phyloP scores from a whole-genome alignment of 2,797 vertebrate genomes.

The Alcedo atthis region DNA sequence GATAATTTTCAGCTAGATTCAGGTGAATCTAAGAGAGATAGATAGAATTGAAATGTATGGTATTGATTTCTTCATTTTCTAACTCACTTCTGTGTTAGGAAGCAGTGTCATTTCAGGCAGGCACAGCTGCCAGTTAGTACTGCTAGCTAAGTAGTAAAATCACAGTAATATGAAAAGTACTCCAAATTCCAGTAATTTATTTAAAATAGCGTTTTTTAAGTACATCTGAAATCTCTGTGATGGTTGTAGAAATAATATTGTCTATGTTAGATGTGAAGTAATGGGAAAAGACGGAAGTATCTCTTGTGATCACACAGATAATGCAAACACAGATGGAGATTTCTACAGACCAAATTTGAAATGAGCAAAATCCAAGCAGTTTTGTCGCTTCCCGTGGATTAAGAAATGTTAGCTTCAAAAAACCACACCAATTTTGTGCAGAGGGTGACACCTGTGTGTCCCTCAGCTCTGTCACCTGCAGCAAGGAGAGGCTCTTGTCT shows the following conservation, averaged over 20 bases:
- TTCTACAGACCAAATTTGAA: neutral
- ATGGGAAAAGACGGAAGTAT: neutral
- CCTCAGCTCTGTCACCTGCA: neutral
- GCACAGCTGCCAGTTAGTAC: neutral
- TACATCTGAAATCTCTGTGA: neutral
- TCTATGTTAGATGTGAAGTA: neutral
- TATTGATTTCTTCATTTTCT: conserved; percentile 23
- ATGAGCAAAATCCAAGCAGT: neutral
- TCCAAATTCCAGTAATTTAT: neutral
- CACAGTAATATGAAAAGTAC: neutral
- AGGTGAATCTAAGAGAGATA: neutral
- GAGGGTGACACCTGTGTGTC: neutral
- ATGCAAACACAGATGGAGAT: neutral
- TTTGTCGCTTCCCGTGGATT: neutral
- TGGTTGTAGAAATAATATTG: neutral
- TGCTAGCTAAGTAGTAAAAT: neutral
- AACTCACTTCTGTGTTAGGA: neutral
- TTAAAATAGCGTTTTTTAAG: neutral
- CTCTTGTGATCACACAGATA: neutral
- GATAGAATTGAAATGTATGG: neutral
- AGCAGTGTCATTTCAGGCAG: neutral
- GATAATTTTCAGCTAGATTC: neutral
- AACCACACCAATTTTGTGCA: no score
- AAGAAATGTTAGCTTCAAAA: neutral
- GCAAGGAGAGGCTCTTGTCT: neutral